A percentile compares a stretch with the other conserved stretches of the same genome.
These are phyloP conservation scores for Galeopterus variegatus DNA, from an alignment of 2,113 vertebrate species.

Conservation along the genomic window DNA sequence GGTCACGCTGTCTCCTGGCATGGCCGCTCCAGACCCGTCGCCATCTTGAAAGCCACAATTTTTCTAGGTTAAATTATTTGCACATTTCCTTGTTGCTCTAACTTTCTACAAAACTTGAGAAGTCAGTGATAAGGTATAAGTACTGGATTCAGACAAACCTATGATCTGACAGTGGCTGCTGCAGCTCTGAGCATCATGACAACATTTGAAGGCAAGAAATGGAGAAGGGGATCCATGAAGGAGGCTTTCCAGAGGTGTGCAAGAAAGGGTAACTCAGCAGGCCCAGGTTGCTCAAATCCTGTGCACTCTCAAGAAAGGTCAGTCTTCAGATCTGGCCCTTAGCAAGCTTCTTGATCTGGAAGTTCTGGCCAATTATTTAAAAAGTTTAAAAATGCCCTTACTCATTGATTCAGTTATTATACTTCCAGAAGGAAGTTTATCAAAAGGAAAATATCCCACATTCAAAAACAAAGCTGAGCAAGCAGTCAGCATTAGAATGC, in stretches of 20 bases:
- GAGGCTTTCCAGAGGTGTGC: not conserved
- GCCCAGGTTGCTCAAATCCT: not conserved
- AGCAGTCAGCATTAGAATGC: not conserved
- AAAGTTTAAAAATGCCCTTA: not conserved
- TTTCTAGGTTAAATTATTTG: not conserved
- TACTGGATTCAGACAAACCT: constrained; percentile 25
- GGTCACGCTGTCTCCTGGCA: too few relatives aligned
- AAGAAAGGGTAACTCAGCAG: not conserved
- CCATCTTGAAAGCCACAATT: too few relatives aligned
- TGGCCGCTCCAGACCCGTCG: too few relatives aligned
- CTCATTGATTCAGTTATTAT: accelerated
- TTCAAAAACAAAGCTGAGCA: not conserved
- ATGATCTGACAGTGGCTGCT: not conserved
- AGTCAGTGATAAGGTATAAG: not conserved
- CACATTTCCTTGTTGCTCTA: not conserved
- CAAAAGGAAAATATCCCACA: not conserved
- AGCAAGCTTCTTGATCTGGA: not conserved
- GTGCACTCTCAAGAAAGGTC: not conserved
- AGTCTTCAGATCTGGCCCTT: not conserved
- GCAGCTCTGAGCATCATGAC: not conserved
- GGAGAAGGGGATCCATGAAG: not conserved
- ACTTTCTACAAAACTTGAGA: not conserved
- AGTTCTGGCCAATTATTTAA: not conserved
- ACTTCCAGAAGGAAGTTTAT: not conserved
- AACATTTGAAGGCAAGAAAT: not conserved